These are phyloP conservation scores for Anthrax anthrax DNA, from an alignment of 2,888 invertebrate genomes.

Conservation along the genomic window DNA sequence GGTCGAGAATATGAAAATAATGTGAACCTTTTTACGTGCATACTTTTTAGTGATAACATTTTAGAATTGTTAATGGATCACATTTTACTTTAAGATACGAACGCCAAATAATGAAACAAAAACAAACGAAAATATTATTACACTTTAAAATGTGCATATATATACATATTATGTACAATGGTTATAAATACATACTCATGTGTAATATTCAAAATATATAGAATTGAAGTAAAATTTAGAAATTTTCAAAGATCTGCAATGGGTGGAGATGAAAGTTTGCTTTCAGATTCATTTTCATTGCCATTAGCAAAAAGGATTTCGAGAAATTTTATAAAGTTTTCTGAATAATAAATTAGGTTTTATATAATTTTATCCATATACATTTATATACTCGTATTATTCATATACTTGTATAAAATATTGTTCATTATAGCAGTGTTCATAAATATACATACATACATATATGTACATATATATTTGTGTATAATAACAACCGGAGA, in stretches of 20 bases:
- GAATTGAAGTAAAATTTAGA: not conserved
- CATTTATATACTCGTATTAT: too few relatives aligned
- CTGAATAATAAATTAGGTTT: constrained; percentile 1
- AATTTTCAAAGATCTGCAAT: too few relatives aligned
- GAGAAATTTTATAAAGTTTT: not conserved
- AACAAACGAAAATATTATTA: constrained; percentile 1
- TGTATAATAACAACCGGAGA: too few relatives aligned
- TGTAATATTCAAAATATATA: not conserved
- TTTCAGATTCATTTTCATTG: not conserved
- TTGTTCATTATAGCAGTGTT: too few relatives aligned
- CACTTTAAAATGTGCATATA: too few relatives aligned
- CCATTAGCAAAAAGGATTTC: not conserved
- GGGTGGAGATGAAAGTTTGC: too few relatives aligned
- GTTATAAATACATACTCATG: not conserved
- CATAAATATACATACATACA: too few relatives aligned
- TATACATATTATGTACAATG: not conserved
- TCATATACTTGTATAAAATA: too few relatives aligned
- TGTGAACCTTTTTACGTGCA: constrained; percentile 7
- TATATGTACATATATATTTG: too few relatives aligned
- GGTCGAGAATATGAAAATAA: constrained; percentile 1
- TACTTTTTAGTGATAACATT: constrained; percentile 5
- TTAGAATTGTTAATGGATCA: constrained; percentile 7
- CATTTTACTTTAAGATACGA: not conserved
- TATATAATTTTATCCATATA: not conserved
- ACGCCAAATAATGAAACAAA: constrained; percentile 1